These are phyloP conservation scores for Syngnathus scovelli DNA, from an alignment of 2,113 vertebrate species.

Conservation along the genomic window DNA sequence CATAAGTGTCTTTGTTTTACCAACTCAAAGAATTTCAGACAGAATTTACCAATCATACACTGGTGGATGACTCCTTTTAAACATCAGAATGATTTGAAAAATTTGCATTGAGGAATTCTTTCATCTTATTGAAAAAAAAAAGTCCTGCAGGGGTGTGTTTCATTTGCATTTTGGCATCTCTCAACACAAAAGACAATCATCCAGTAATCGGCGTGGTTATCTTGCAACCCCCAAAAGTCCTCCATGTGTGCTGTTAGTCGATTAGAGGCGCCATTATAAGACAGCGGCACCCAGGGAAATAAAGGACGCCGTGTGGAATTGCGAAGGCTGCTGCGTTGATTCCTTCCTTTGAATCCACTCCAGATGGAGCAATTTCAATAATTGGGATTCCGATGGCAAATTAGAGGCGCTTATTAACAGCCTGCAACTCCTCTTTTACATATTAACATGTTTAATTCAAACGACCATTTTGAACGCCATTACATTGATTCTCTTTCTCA, in stretches of 20 bases:
- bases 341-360: slow-evolving; percentile 60
- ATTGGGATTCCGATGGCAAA: slow-evolving; percentile 58
- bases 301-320: slow-evolving; percentile 47
- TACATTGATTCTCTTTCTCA: slow-evolving; percentile 49
- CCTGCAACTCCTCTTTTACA: slow-evolving; percentile 33
- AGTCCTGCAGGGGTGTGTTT: slow-evolving; percentile 48
- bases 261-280: slow-evolving; percentile 67
- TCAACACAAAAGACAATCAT: slow-evolving; percentile 48
- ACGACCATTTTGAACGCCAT: slow-evolving; percentile 22
- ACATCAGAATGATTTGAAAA: too few relatives aligned
- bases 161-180: slow-evolving; percentile 51
- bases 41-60: not conserved
- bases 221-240: slow-evolving; percentile 3
- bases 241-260: slow-evolving; percentile 58
- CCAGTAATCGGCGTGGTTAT: slow-evolving; percentile 40
- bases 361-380: slow-evolving; percentile 55
- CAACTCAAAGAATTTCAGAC: not conserved
- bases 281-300: slow-evolving; percentile 60
- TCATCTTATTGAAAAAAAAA: slow-evolving; percentile 48
- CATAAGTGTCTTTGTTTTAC: not conserved
- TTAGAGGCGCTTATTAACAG: slow-evolving; percentile 53
- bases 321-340: slow-evolving; percentile 44
- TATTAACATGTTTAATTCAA: slow-evolving; percentile 33
- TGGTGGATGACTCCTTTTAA: too few relatives aligned
- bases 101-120: not conserved